A percentile compares a stretch with the other conserved stretches of the same genome.
phyloP scores from a whole-genome alignment of 1,140 invertebrate genomes.

The Bombus breviceps region DNA sequence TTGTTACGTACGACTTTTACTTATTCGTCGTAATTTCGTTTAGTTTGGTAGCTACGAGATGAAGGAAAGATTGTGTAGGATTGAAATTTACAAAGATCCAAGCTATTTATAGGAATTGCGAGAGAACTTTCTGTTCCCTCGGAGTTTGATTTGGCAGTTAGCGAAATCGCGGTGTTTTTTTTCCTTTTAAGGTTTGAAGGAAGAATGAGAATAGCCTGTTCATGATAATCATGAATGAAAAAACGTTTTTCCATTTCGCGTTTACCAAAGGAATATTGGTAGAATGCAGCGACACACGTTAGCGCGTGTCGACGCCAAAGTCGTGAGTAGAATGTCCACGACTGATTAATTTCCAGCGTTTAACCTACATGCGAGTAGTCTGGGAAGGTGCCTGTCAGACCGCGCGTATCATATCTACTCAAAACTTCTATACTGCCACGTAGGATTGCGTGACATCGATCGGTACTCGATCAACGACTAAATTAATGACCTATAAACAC shows the following conservation, averaged over 20 bases:
- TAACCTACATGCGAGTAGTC: conserved; percentile 48
- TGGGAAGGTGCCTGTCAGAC: conserved; percentile 33
- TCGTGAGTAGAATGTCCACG: conserved; percentile 47
- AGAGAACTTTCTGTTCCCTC: neutral
- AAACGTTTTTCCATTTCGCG: conserved; percentile 20
- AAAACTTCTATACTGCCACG: neutral
- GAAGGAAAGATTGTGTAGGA: neutral
- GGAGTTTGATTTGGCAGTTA: neutral
- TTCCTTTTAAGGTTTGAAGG: neutral
- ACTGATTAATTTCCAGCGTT: conserved; percentile 52
- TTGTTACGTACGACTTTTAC: no score
- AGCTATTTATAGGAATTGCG: neutral
- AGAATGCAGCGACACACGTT: conserved; percentile 47
- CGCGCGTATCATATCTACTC: neutral
- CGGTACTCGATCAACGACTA: neutral
- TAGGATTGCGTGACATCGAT: neutral
- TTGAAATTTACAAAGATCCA: neutral
- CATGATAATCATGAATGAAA: conserved; percentile 1
- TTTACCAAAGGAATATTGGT: neutral
- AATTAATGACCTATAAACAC: neutral
- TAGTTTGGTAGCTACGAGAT: no score
- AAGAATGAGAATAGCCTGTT: conserved; percentile 6
- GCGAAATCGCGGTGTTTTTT: neutral
- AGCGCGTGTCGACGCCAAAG: conserved; percentile 39
- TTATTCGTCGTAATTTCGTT: no score